Conservation (phyloP, 2,888 invertebrate genomes). For the Agonopterix heracliana region DNA sequence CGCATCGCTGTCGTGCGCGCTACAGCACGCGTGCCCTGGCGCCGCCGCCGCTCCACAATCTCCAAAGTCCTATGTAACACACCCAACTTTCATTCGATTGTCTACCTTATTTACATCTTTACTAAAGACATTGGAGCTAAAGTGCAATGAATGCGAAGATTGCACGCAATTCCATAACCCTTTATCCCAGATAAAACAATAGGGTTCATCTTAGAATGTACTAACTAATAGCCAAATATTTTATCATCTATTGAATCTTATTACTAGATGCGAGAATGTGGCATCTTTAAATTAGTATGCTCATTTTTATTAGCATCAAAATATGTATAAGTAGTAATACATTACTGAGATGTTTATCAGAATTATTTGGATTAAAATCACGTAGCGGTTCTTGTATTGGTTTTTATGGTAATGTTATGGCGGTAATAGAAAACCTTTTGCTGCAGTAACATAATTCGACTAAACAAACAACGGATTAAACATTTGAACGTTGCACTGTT, state of each 20-base stretch:
- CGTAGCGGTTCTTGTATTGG: constrained; percentile 45
- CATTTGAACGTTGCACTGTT: no score
- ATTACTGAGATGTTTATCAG: constrained; percentile 44
- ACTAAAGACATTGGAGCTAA: constrained; percentile 5
- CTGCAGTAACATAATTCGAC: constrained; percentile 25
- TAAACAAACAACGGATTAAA: constrained; percentile 23
- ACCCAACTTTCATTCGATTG: constrained; percentile 9
- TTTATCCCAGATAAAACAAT: constrained; percentile 34
- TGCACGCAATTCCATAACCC: constrained; percentile 26
- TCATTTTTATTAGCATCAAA: constrained; percentile 19
- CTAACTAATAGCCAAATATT: constrained; percentile 34
- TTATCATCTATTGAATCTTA: constrained; percentile 30
- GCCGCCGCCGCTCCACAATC: constrained; percentile 26
- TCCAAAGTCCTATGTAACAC: constrained; percentile 20
- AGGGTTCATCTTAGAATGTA: constrained; percentile 28
- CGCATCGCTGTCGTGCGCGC: constrained; percentile 44
- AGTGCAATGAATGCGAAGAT: constrained; percentile 14
- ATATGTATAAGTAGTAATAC: constrained; percentile 27
- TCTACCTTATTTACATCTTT: constrained; percentile 14
- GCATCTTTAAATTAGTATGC: constrained; percentile 35
- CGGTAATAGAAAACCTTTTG: constrained; percentile 38
- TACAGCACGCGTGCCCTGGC: constrained; percentile 50
- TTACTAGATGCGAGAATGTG: constrained; percentile 39
- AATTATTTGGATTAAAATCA: constrained; percentile 57
- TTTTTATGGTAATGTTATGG: constrained; percentile 60